A percentile compares a stretch with the other conserved stretches of the same genome.
phyloP scores from a whole-genome alignment of 2,113 vertebrate species.

The Neomonachus schauinslandi region DNA sequence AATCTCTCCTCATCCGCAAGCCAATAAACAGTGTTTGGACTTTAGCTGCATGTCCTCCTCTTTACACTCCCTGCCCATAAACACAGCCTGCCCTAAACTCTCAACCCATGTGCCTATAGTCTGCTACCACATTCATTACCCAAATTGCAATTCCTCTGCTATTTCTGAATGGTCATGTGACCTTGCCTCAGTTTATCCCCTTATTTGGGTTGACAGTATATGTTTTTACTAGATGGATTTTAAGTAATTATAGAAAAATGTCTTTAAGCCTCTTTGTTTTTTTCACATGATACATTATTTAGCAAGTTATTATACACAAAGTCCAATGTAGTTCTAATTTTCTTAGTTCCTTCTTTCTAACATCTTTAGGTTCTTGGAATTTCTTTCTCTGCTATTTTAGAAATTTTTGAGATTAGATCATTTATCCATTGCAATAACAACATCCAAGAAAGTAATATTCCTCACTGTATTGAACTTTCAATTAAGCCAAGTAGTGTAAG shows the following conservation, averaged over 20 bases:
- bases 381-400: neutral
- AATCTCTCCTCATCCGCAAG: neutral
- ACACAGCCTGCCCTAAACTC: neutral
- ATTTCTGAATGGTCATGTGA: neutral
- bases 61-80: neutral
- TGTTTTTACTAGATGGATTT: neutral
- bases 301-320: neutral
- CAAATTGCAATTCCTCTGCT: neutral
- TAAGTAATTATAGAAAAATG: neutral
- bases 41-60: neutral
- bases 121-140: neutral
- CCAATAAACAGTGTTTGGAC: neutral
- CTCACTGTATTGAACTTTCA: conserved; percentile 31
- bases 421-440: conserved; percentile 44
- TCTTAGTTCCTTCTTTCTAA: neutral
- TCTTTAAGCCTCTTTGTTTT: neutral
- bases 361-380: neutral
- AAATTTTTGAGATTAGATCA: neutral
- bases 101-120: neutral
- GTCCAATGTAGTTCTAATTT: neutral
- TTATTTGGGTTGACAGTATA: neutral
- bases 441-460: conserved; percentile 26
- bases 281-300: neutral
- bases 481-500: conserved; percentile 41
- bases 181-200: neutral